Percentiles rank a stretch among this genome's conserved stretches.
Conservation (phyloP, 2,113 vertebrate genomes). For the Nematolebias whitei region DNA sequence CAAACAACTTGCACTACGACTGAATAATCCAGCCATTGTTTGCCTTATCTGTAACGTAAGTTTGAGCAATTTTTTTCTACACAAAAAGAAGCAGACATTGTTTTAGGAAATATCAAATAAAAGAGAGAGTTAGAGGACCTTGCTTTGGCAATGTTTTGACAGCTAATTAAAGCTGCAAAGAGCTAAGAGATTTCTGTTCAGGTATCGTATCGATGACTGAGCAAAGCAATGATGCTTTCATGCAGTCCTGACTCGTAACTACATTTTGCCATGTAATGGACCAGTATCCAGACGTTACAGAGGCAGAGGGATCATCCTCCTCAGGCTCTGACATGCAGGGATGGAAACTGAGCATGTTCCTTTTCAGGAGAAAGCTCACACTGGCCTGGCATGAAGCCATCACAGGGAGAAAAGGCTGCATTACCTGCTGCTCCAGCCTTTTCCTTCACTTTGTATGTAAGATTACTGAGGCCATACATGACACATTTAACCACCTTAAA, state of each 20-base stretch:
- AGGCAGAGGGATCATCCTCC: conserved; percentile 16
- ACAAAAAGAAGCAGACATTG: too few species aligned
- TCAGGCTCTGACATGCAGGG: conserved; percentile 56
- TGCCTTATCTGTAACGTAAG: too few species aligned
- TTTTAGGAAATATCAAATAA: too few species aligned
- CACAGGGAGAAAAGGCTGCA: conserved; percentile 5
- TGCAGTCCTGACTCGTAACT: not conserved
- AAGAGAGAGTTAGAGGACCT: too few species aligned
- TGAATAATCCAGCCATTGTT: too few species aligned
- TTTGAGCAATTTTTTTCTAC: too few species aligned
- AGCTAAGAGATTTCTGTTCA: too few species aligned
- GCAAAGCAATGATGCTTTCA: not conserved
- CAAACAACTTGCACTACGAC: too few species aligned
- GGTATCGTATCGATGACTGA: not conserved
- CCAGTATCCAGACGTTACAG: conserved; percentile 34
- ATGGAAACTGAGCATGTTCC: conserved; percentile 19
- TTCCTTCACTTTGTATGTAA: not conserved
- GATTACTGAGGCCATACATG: too few species aligned
- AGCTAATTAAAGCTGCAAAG: too few species aligned
- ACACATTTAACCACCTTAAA: too few species aligned
- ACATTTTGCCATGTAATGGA: not conserved
- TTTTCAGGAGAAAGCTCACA: conserved; percentile 53
- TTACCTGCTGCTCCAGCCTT: not conserved
- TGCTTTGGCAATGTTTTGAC: too few species aligned
- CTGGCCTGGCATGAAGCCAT: conserved; percentile 43